A percentile compares a stretch with the other conserved stretches of the same genome.
These are phyloP conservation scores for Platygyra sinensis DNA, from an alignment of 64 coral and sea anemone genomes.

Conservation along the genomic window DNA sequence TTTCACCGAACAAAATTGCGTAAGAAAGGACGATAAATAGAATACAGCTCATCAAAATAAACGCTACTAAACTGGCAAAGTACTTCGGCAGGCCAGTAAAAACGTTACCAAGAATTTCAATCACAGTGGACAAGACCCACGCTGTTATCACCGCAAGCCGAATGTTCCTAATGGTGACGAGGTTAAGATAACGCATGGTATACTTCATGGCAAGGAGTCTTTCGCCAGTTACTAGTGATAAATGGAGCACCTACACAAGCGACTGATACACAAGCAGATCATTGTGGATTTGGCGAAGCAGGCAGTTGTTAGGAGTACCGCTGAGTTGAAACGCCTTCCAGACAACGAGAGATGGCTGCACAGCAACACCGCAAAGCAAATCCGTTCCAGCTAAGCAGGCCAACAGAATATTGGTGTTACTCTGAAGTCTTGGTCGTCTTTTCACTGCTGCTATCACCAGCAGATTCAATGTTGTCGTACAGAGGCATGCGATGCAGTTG, in stretches of 20 bases:
- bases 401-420: background rate
- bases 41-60: conserved; percentile 1
- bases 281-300: conserved; percentile 5
- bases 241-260: background rate
- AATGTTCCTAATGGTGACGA: background rate
- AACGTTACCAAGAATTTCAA: no score
- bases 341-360: background rate
- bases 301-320: background rate
- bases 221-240: conserved; percentile 3
- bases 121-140: background rate
- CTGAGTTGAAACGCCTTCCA: conserved; percentile 25
- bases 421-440: background rate
- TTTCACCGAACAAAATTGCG: conserved; percentile 1
- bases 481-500: background rate
- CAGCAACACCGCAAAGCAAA: background rate
- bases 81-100: background rate
- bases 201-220: background rate
- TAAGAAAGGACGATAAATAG: conserved; percentile 9
- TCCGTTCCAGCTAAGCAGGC: conserved; percentile 16
- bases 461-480: background rate
- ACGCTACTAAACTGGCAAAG: background rate
- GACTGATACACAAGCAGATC: background rate
- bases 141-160: background rate
- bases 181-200: background rate
- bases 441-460: background rate